Conservation (phyloP, 2,888 invertebrate genomes). For the Drosophila stalkeri region DNA sequence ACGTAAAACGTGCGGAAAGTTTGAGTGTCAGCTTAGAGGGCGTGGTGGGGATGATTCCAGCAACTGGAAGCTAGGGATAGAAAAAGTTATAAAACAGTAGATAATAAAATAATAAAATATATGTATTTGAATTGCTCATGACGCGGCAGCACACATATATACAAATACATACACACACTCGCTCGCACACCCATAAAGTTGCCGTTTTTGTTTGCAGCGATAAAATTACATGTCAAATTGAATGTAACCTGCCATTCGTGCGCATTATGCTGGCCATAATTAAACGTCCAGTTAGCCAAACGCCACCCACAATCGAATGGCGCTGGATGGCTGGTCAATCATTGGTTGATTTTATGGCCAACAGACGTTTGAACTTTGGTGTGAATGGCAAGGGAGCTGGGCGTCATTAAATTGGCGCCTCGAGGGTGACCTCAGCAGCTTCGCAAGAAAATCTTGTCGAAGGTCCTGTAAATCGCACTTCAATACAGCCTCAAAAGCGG, state of each 20-base stretch:
- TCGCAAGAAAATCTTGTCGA: neutral
- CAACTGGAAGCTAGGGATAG: conserved; percentile 26
- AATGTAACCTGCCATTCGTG: conserved; percentile 78
- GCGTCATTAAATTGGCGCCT: conserved; percentile 66
- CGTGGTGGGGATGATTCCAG: neutral
- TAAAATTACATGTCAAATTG: conserved; percentile 79
- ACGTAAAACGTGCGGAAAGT: conserved; percentile 81
- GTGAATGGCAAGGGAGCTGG: conserved; percentile 7
- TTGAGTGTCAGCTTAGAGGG: conserved; percentile 77
- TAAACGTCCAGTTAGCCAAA: conserved; percentile 53
- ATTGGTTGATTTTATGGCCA: conserved; percentile 69
- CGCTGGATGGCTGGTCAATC: conserved; percentile 72
- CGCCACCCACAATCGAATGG: conserved; percentile 2
- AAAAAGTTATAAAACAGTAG: conserved; percentile 78
- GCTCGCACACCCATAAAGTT: conserved; percentile 40
- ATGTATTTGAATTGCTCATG: conserved; percentile 75
- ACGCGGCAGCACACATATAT: conserved; percentile 44
- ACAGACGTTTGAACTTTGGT: conserved; percentile 60
- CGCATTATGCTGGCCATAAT: conserved; percentile 73
- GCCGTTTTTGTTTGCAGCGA: conserved; percentile 60
- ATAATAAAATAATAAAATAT: conserved; percentile 79
- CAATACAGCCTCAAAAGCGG: conserved; percentile 12
- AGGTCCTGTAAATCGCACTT: conserved; percentile 11
- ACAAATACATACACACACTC: neutral
- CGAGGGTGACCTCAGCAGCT: conserved; percentile 63